phyloP scores from a whole-genome alignment of 2,888 invertebrate genomes.

The Trachelus troglodyta region DNA sequence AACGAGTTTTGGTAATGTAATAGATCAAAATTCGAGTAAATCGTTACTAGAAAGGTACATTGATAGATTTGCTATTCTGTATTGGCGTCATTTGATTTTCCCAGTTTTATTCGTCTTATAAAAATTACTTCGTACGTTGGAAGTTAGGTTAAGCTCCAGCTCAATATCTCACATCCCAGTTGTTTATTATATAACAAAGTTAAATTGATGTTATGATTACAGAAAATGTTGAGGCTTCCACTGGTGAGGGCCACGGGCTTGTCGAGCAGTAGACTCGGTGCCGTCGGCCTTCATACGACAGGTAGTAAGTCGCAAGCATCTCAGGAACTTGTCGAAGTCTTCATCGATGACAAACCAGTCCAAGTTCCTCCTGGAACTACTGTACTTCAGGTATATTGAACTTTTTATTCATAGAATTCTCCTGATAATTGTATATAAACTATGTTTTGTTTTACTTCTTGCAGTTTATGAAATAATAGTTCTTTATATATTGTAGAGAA shows the following conservation, averaged over 20 bases:
- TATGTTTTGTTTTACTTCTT: not conserved
- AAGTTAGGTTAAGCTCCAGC: slow-evolving; percentile 17
- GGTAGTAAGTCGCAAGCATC: slow-evolving; percentile 60
- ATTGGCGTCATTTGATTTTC: not conserved
- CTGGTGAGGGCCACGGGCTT: slow-evolving; percentile 74
- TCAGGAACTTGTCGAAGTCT: slow-evolving; percentile 90
- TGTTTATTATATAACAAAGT: slow-evolving; percentile 47
- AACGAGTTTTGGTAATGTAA: slow-evolving; percentile 27
- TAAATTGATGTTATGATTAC: slow-evolving; percentile 26
- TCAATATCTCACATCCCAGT: slow-evolving; percentile 18
- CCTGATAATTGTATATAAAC: not conserved
- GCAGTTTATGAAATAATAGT: not conserved
- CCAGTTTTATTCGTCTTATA: not conserved
- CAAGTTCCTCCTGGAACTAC: slow-evolving; percentile 96
- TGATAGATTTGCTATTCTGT: not conserved
- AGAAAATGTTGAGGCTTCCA: slow-evolving; percentile 82
- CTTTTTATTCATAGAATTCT: not conserved
- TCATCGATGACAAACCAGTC: slow-evolving; percentile 96
- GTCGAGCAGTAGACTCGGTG: slow-evolving; percentile 61
- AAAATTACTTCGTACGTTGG: not conserved
- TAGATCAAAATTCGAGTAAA: slow-evolving; percentile 4
- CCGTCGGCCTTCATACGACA: slow-evolving; percentile 54
- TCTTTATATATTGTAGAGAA: not conserved
- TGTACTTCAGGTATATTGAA: slow-evolving; percentile 84
- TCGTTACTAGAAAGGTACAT: not conserved